Percentiles rank a stretch among this genome's conserved stretches.
phyloP scores from a whole-genome alignment of 1,140 invertebrate genomes.

The Tetragonula clypearis region DNA sequence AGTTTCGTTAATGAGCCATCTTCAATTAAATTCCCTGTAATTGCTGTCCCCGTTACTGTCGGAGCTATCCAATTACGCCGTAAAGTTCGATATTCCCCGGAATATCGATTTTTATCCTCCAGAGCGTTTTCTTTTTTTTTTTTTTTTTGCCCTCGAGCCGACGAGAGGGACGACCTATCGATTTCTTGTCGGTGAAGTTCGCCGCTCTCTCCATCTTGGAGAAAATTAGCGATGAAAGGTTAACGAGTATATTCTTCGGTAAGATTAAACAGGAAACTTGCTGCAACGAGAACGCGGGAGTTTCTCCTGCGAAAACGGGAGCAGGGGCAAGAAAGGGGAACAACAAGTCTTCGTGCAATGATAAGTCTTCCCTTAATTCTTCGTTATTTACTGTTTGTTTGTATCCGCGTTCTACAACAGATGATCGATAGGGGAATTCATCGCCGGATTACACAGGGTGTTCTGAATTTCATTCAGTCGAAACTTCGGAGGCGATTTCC shows the following conservation, averaged over 20 bases:
- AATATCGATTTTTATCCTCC: neutral
- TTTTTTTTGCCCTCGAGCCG: neutral
- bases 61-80: neutral
- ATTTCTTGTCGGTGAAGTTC: neutral
- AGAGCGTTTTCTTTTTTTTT: neutral
- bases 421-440: neutral
- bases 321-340: neutral
- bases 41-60: neutral
- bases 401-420: neutral
- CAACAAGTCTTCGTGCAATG: neutral
- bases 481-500: too few species aligned
- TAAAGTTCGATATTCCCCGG: neutral
- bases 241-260: neutral
- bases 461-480: too few species aligned
- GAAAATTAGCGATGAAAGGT: neutral
- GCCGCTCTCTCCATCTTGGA: too few species aligned
- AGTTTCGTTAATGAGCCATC: neutral
- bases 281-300: neutral
- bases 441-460: neutral
- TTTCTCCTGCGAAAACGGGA: neutral
- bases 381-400: neutral
- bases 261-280: neutral
- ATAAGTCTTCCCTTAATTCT: neutral
- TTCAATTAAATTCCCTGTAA: neutral
- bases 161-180: neutral